Evolutionary conservation across 2,113 vertebrate species (phyloP).

Genomic region (Lota lota): DNA sequence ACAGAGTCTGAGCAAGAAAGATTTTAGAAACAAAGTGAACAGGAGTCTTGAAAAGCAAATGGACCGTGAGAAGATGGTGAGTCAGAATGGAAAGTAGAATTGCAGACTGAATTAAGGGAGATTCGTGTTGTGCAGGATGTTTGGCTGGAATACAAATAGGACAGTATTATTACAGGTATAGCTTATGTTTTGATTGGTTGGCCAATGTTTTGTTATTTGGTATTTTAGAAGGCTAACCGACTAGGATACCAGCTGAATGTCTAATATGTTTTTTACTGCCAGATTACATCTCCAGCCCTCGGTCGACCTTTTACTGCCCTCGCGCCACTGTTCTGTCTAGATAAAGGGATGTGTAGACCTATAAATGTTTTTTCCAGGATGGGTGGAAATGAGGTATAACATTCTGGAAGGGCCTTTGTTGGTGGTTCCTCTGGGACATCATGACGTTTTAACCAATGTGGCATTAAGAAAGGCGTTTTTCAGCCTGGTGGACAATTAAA

Average conservation of each 20-base stretch:
- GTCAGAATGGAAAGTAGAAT: too few relatives aligned
- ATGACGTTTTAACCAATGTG: constrained; percentile 18
- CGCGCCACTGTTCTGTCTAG: too few relatives aligned
- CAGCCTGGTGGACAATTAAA: constrained; percentile 60
- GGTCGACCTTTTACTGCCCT: background rate
- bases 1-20: too few relatives aligned
- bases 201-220: background rate
- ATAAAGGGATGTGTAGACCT: too few relatives aligned
- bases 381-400: too few relatives aligned
- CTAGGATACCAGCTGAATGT: background rate
- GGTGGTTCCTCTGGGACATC: background rate
- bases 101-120: background rate
- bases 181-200: background rate
- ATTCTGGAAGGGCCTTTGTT: background rate
- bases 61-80: too few relatives aligned
- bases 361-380: background rate
- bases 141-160: constrained; percentile 14
- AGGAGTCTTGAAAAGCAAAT: too few relatives aligned
- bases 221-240: background rate
- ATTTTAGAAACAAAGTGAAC: too few relatives aligned
- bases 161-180: background rate
- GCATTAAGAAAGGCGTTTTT: constrained; percentile 41
- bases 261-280: background rate
- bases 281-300: background rate
- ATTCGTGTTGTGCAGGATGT: constrained; percentile 3